Evolutionary conservation across 2,113 vertebrate species (phyloP).

Genomic region (Lichenostomus cassidix): DNA sequence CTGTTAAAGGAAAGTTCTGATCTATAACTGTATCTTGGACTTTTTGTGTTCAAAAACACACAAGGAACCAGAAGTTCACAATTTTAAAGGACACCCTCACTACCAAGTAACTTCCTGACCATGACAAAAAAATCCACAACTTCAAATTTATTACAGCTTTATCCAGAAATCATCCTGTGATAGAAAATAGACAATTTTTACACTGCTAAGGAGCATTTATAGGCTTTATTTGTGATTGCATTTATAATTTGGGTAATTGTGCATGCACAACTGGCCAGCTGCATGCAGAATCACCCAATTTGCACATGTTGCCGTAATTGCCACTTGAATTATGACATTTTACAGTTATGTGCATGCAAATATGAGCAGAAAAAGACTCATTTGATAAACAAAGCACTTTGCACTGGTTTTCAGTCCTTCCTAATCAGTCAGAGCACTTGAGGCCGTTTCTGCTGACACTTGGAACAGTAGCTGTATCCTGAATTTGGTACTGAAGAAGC

Average conservation of each 20-base stretch:
- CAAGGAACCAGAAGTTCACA: not conserved
- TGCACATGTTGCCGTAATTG: slow-evolving; percentile 45
- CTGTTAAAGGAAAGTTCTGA: not conserved
- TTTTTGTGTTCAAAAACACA: not conserved
- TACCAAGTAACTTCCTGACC: not conserved
- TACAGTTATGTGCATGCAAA: slow-evolving; percentile 43
- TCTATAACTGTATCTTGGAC: not conserved
- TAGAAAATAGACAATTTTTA: slow-evolving; percentile 11
- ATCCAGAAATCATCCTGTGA: not conserved
- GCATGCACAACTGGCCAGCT: slow-evolving; percentile 70
- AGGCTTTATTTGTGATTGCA: slow-evolving; percentile 46
- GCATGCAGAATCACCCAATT: slow-evolving; percentile 47
- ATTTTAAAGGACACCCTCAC: not conserved
- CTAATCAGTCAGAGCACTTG: slow-evolving; percentile 23
- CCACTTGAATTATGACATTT: slow-evolving; percentile 54
- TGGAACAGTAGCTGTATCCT: not conserved
- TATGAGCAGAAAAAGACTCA: not conserved
- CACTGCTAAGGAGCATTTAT: not conserved
- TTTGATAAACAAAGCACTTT: slow-evolving; percentile 40
- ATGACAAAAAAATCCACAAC: not conserved
- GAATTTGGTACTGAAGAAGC: not conserved
- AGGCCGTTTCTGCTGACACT: slow-evolving; percentile 28
- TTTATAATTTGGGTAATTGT: slow-evolving; percentile 65
- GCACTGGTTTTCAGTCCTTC: slow-evolving; percentile 12
- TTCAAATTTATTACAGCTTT: not conserved